Conservation (phyloP, 2,888 invertebrate genomes). For the Globia sparganii region DNA sequence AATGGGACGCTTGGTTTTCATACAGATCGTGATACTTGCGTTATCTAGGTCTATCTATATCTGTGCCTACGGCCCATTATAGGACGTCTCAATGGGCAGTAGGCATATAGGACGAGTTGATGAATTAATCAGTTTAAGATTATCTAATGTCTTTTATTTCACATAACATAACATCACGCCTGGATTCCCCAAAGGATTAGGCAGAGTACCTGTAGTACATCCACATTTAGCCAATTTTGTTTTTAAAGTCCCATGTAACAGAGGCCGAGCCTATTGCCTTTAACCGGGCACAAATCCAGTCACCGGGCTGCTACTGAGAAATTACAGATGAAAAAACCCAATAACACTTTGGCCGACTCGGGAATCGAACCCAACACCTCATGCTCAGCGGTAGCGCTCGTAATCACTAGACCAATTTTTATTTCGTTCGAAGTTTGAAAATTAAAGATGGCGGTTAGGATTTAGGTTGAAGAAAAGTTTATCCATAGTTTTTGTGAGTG, state of each 20-base stretch:
- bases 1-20: too few species aligned
- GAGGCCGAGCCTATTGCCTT: neutral
- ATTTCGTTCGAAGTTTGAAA: neutral
- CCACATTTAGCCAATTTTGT: neutral
- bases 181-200: neutral
- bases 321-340: neutral
- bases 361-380: neutral
- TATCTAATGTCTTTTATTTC: neutral
- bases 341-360: neutral
- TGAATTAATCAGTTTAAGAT: neutral
- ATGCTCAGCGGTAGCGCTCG: neutral
- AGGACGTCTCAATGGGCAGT: too few species aligned
- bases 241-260: neutral
- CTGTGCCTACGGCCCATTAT: too few species aligned
- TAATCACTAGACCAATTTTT: neutral
- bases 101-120: too few species aligned
- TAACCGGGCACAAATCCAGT: neutral
- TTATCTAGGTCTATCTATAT: too few species aligned
- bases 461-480: neutral
- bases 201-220: neutral
- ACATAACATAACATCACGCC: neutral
- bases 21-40: too few species aligned
- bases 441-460: neutral
- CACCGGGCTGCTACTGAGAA: neutral
- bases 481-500: slow-evolving; percentile 6